These are phyloP conservation scores for Scotopteryx bipunctaria DNA, from an alignment of 2,888 invertebrate genomes.

Conservation along the genomic window DNA sequence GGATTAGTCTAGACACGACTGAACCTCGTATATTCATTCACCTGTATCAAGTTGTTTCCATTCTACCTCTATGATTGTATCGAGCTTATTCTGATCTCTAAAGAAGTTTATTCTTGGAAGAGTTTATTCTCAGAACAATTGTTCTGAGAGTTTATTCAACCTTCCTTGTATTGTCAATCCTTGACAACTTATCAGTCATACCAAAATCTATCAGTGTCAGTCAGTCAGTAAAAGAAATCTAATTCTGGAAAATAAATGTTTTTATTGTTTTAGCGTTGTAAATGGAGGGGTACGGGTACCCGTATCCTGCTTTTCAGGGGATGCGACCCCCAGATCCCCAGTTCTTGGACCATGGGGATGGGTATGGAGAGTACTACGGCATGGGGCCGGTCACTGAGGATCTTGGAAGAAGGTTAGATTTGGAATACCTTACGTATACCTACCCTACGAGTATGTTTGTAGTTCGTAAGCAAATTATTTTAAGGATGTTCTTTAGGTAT, in stretches of 20 bases:
- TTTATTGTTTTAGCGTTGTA: conserved; percentile 39
- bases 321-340: conserved; percentile 50
- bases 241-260: conserved; percentile 37
- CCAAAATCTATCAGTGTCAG: conserved; percentile 45
- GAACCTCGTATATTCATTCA: no score
- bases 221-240: conserved; percentile 24
- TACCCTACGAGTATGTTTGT: no score
- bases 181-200: conserved; percentile 18
- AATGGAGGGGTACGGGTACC: conserved; percentile 68
- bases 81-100: no score
- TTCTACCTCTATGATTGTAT: no score
- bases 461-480: no score
- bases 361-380: conserved; percentile 68
- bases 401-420: conserved; percentile 44
- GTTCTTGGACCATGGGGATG: conserved; percentile 71
- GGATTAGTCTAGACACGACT: no score
- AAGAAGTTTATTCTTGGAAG: no score
- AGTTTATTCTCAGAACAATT: no score
- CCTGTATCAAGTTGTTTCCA: no score
- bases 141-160: not conserved
- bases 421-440: not conserved
- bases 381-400: conserved; percentile 53
- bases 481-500: no score
- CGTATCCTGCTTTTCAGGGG: conserved; percentile 56
- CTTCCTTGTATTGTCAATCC: not conserved